phyloP scores from a whole-genome alignment of 2,888 invertebrate species.

The Leptopilina myrica region DNA sequence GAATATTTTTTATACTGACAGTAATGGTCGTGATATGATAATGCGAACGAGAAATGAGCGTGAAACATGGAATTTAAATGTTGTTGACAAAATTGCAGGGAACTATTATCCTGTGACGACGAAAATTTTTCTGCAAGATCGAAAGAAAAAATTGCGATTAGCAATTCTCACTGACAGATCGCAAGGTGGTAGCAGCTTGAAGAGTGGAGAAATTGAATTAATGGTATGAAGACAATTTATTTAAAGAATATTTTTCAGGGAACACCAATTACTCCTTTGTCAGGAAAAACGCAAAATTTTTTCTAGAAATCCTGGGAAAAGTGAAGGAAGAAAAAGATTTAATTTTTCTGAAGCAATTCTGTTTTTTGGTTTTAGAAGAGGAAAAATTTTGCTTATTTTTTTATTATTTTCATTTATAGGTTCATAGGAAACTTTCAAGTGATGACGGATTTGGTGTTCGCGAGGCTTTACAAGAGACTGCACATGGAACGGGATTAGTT shows the following conservation, averaged over 20 bases:
- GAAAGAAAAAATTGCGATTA: slow-evolving; percentile 72
- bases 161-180: slow-evolving; percentile 85
- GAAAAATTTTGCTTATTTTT: no score
- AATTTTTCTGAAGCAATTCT: no score
- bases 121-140: slow-evolving; percentile 83
- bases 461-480: slow-evolving; percentile 92
- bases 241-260: no score
- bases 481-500: slow-evolving; percentile 83
- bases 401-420: slow-evolving; percentile 71
- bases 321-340: no score
- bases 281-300: no score
- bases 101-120: slow-evolving; percentile 96
- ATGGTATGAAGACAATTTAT: slow-evolving; percentile 78
- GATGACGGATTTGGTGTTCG: slow-evolving; percentile 97
- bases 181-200: slow-evolving; percentile 86
- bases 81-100: slow-evolving; percentile 82
- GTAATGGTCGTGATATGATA: slow-evolving; percentile 91
- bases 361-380: no score
- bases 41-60: slow-evolving; percentile 82
- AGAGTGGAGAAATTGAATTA: slow-evolving; percentile 85
- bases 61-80: slow-evolving; percentile 83
- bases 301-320: no score
- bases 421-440: slow-evolving; percentile 88
- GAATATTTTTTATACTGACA: slow-evolving; percentile 89
- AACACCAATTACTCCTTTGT: no score